Evolutionary conservation across 2,113 vertebrate genomes (phyloP).

Genomic region (Heterotilapia buettikoferi): DNA sequence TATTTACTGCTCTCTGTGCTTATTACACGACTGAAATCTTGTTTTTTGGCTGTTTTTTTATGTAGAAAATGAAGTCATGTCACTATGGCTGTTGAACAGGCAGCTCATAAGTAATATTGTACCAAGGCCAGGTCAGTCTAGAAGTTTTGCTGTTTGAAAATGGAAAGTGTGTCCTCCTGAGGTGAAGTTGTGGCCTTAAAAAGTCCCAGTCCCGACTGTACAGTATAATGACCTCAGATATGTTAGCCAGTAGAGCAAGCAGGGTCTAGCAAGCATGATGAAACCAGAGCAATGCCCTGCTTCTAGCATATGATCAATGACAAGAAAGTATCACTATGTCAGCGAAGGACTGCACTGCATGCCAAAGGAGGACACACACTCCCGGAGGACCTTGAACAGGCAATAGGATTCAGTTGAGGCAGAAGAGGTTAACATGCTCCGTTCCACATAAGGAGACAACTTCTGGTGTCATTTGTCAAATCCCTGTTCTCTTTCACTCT

Average conservation of each 20-base stretch:
- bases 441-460: slow-evolving; percentile 48
- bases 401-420: slow-evolving; percentile 10
- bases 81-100: neutral
- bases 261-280: slow-evolving; percentile 64
- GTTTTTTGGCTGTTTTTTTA: neutral
- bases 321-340: slow-evolving; percentile 55
- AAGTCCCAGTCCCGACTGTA: slow-evolving; percentile 13
- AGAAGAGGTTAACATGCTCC: slow-evolving; percentile 53
- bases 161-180: slow-evolving; percentile 15
- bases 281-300: slow-evolving; percentile 63
- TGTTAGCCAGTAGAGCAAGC: slow-evolving; percentile 42
- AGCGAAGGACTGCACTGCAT: slow-evolving; percentile 56
- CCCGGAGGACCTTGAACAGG: slow-evolving; percentile 29
- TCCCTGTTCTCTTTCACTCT: slow-evolving; percentile 4
- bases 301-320: slow-evolving; percentile 63
- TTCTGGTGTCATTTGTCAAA: slow-evolving; percentile 57
- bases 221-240: slow-evolving; percentile 57
- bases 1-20: neutral
- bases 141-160: slow-evolving; percentile 6
- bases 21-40: neutral
- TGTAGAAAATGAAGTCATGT: neutral
- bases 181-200: slow-evolving; percentile 10
- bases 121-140: neutral
- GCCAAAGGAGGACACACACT: slow-evolving; percentile 48
- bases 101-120: neutral